Base-by-base conservation (phyloP, 2,888 invertebrate species). In the Scrobipalpa costella region DNA sequence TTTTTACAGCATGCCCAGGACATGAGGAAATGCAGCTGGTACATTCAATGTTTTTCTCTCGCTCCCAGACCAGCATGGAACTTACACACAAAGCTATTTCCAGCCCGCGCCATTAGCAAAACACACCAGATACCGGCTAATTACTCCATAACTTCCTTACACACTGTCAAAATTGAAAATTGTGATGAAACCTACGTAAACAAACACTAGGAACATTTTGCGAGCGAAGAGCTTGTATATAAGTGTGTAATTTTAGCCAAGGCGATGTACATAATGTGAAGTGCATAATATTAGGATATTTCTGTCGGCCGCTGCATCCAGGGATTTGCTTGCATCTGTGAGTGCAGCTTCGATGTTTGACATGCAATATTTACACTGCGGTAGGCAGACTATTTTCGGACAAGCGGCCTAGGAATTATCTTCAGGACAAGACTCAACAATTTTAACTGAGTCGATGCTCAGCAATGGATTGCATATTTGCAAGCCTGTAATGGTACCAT, bases 171-270 rank as follows among this genome's bases (percentile, higher is more conserved):
- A 60, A 34, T 34, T 13, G 47, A 60, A 60, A 60, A 60, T 60
- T 60, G 59, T 44, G 44, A 58, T 59, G 49, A 38, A 19, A 27
- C 57, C 27, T 3, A 27, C 47, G 63, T 65, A 65, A 63, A 62
- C 60, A 64, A 81, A 77, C 75, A 78, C 75, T 75, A 68, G 64
- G 70, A 75, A 73, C 49, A 49, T 49, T 60, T 60, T 49, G 60
- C 78, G 73, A 74, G 73, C 78, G 63, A 69, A 70, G 70, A 79
- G 72, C 78, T 75, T 77, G 73, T 76, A 75, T 79, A 74, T 78
- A 78, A 71, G 76, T 79, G 75, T 82, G 84, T 87, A 87, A 86
- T 80, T 84, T 85, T 86, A 72, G 76, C 74, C 86, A 85, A 86
- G 86, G 86, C 77, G 79, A 84, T 71, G 75, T 78, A 78, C 76